phyloP scores from a whole-genome alignment of 2,888 invertebrate genomes.

The Eupithecia abbreviata region DNA sequence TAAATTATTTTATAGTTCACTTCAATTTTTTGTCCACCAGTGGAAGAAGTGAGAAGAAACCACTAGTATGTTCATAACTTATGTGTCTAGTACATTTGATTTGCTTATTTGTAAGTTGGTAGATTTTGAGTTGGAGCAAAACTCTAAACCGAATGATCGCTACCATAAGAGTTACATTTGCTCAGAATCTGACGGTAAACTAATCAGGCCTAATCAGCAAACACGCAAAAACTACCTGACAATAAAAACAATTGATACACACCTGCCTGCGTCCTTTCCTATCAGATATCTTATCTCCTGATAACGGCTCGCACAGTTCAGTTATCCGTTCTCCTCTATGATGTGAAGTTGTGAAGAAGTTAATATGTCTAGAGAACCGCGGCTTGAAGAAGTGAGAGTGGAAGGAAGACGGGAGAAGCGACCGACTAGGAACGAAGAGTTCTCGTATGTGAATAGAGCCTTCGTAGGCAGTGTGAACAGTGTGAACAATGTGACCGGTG shows the following conservation, averaged over 20 bases:
- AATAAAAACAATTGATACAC: slow-evolving; percentile 33
- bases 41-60: too few relatives aligned
- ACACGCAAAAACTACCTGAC: slow-evolving; percentile 33
- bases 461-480: slow-evolving; percentile 65
- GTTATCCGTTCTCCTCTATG: slow-evolving; percentile 27
- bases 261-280: slow-evolving; percentile 21
- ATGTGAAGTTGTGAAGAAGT: slow-evolving; percentile 28
- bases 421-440: slow-evolving; percentile 52
- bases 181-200: not conserved
- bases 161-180: not conserved
- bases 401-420: slow-evolving; percentile 41
- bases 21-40: too few relatives aligned
- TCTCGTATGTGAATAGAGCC: slow-evolving; percentile 69
- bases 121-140: too few relatives aligned
- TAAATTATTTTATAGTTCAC: too few relatives aligned
- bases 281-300: slow-evolving; percentile 43
- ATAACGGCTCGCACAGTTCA: slow-evolving; percentile 44
- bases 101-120: too few relatives aligned
- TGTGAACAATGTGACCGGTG: slow-evolving; percentile 60
- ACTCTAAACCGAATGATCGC: not conserved
- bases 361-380: slow-evolving; percentile 27
- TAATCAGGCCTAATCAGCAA: slow-evolving; percentile 16
- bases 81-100: too few relatives aligned
- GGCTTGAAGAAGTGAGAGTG: slow-evolving; percentile 37
- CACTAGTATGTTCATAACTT: too few relatives aligned